phyloP scores from a whole-genome alignment of 2,888 invertebrate species.

The Tanaodytes sp. region DNA sequence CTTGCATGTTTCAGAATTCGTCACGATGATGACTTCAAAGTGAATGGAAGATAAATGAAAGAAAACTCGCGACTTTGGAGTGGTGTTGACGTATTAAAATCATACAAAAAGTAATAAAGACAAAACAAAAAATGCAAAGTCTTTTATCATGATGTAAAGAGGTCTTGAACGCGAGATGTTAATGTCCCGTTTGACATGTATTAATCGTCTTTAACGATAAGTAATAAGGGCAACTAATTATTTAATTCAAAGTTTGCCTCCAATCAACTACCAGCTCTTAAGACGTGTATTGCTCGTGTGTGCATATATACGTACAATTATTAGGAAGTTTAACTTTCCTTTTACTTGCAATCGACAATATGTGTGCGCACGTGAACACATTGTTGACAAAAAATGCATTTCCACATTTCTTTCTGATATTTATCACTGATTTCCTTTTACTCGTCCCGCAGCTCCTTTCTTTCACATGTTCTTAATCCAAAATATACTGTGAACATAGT shows the following conservation, averaged over 20 bases:
- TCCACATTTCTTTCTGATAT: constrained; percentile 51
- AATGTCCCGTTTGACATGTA: constrained; percentile 71
- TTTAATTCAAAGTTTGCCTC: constrained; percentile 71
- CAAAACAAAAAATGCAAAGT: constrained; percentile 75
- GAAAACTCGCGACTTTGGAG: constrained; percentile 78
- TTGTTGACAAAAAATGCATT: constrained; percentile 56
- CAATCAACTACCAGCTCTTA: constrained; percentile 58
- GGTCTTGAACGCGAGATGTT: constrained; percentile 69
- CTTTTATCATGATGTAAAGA: constrained; percentile 72
- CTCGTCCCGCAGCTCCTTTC: constrained; percentile 52
- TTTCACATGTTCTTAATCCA: constrained; percentile 52
- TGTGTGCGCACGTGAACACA: constrained; percentile 57
- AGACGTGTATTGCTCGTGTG: constrained; percentile 55
- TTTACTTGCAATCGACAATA: constrained; percentile 52
- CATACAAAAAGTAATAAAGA: constrained; percentile 62
- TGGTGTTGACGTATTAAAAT: constrained; percentile 77
- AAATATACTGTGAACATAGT: constrained; percentile 50
- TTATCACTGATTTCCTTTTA: constrained; percentile 55
- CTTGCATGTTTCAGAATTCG: constrained; percentile 87
- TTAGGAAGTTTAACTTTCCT: constrained; percentile 55
- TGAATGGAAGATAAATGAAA: constrained; percentile 82
- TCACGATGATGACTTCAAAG: constrained; percentile 99
- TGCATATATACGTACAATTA: constrained; percentile 60
- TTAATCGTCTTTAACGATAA: constrained; percentile 72
- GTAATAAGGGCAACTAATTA: constrained; percentile 72